Base-by-base conservation (phyloP, 1,140 invertebrate genomes). In the Nasonia giraulti region DNA sequence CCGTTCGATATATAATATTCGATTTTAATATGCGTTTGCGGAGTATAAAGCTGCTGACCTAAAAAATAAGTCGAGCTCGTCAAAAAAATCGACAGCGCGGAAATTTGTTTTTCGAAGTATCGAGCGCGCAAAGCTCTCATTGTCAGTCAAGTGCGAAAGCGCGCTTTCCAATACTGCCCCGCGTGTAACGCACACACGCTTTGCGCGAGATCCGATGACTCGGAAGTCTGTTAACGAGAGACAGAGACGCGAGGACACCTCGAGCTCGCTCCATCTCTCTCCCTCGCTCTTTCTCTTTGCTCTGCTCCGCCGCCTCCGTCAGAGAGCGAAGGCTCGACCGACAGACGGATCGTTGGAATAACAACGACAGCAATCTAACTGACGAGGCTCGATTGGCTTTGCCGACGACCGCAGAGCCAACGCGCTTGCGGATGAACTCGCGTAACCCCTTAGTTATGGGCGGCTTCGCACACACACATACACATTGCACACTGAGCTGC, bases 281-380 rank as follows among this genome's bases (percentile, higher is more conserved):
- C 3, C n/a, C 3, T 62, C 55, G 6, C 3, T 62, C 55, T n/a
- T 14, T 62, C 55, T 62, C 55, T 62, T n/a, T 62, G 14, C 20
- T 1, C 7, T 62, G 40, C 20, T 20, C 55, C 17, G 0, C 20
- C 17, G 0, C 20, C 17, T 62, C 20, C 55, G 2, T n/a, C 20
- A 20, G 55, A 11, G 33, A 31, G 74, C 74, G 4, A 27, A 27
- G 17, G 20, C 4, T 12, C n/a, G 33, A 2, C 8, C 20, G 69
- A 78, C 14, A 31, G 62, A 37, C 76, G 27, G 83, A 84, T 78
- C 83, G 37, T 55, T 73, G 75, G 66, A 79, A 79, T 84, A 84
- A 71, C 83, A 84, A 79, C 75, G 75, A 75, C 47, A 14, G 76
- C 37, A 84, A 84, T 84, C 83, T 79, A 84, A 79, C 83, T 71